Evolutionary conservation across 2,888 invertebrate genomes (phyloP).

Genomic region (Drosophila emarginata): DNA sequence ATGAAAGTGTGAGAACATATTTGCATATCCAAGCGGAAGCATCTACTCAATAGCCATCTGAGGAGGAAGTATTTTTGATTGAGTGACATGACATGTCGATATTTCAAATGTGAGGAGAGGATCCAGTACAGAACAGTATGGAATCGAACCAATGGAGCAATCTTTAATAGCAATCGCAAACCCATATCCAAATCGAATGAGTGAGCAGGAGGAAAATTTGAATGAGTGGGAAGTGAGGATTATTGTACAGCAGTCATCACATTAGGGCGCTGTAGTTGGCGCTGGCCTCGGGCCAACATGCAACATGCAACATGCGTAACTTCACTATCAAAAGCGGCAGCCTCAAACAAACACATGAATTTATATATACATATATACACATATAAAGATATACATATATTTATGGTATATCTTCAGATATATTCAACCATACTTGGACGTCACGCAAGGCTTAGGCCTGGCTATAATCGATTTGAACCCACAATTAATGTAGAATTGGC

Average conservation of each 20-base stretch:
- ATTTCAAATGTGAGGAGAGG: neutral
- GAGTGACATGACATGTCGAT: slow-evolving; percentile 38
- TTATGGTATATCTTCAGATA: too few species aligned
- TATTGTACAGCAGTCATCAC: slow-evolving; percentile 71
- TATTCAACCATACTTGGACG: slow-evolving; percentile 2
- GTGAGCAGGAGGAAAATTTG: slow-evolving; percentile 22
- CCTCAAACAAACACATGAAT: slow-evolving; percentile 44
- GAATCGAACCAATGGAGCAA: neutral
- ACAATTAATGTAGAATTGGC: slow-evolving; percentile 47
- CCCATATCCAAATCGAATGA: neutral
- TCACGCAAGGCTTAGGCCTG: slow-evolving; percentile 46
- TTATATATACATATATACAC: neutral
- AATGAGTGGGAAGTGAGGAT: slow-evolving; percentile 28
- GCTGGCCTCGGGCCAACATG: slow-evolving; percentile 37
- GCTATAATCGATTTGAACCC: slow-evolving; percentile 78
- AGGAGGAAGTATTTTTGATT: slow-evolving; percentile 63
- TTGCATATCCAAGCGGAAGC: slow-evolving; percentile 38
- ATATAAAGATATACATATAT: neutral
- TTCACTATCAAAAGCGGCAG: slow-evolving; percentile 23
- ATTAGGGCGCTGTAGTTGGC: slow-evolving; percentile 63
- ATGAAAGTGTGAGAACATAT: neutral
- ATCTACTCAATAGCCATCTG: neutral
- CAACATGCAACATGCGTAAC: slow-evolving; percentile 21
- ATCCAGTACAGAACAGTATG: neutral
- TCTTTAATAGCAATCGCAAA: neutral